phyloP scores from a whole-genome alignment of 2,888 invertebrate genomes.

The Thumatha senex region DNA sequence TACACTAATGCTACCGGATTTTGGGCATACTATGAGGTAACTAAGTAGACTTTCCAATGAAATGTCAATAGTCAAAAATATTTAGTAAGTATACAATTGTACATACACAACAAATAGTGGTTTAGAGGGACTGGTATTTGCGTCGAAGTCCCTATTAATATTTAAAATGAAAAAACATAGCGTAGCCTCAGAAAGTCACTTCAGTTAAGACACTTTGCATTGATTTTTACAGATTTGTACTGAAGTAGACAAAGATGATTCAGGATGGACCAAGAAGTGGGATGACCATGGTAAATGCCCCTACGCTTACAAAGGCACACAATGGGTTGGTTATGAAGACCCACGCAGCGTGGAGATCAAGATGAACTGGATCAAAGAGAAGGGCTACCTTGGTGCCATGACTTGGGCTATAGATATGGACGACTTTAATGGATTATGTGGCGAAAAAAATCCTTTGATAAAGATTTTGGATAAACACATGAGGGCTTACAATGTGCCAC shows the following conservation, averaged over 20 bases:
- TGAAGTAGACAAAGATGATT: constrained; percentile 86
- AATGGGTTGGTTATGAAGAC: constrained; percentile 96
- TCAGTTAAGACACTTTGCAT: no score
- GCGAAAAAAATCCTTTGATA: constrained; percentile 89
- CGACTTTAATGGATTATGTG: constrained; percentile 93
- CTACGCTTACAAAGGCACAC: constrained; percentile 92
- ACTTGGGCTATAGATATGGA: constrained; percentile 97
- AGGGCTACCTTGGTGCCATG: constrained; percentile 93
- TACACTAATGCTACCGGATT: constrained; percentile 95
- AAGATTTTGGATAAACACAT: constrained; percentile 89
- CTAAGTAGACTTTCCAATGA: no score
- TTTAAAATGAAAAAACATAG: no score
- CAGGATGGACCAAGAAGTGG: constrained; percentile 93
- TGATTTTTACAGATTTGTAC: constrained; percentile 87
- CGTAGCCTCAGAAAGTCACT: no score
- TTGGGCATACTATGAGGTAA: constrained; percentile 92
- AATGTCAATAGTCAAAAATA: no score
- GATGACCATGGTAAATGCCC: constrained; percentile 93
- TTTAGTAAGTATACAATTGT: no score
- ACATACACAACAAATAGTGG: no score
- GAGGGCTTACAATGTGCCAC: constrained; percentile 87
- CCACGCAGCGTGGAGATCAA: constrained; percentile 92
- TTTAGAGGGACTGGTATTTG: no score
- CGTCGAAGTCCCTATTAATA: no score
- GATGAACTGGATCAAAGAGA: constrained; percentile 93